A percentile compares a stretch with the other conserved stretches of the same genome.
These are phyloP conservation scores for Marronus borbonicus DNA, from an alignment of 2,888 invertebrate genomes.

Conservation along the genomic window DNA sequence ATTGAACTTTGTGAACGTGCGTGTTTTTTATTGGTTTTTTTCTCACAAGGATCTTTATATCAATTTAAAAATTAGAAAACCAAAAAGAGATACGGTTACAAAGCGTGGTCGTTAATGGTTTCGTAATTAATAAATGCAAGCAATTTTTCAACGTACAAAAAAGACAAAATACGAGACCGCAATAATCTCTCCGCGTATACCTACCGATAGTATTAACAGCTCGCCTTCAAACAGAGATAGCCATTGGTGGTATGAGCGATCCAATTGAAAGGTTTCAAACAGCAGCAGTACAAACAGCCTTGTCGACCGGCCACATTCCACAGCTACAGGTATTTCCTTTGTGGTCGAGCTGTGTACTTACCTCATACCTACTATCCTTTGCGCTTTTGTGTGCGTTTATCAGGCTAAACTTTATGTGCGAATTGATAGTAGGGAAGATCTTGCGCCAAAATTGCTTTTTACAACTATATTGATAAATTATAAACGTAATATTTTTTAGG, in stretches of 20 bases:
- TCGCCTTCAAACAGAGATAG: conserved; percentile 25
- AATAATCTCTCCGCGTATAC: conserved; percentile 13
- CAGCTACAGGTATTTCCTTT: conserved; percentile 65
- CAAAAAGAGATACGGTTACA: neutral
- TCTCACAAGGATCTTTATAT: too few relatives aligned
- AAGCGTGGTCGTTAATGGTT: conserved; percentile 1
- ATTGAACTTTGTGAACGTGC: too few relatives aligned
- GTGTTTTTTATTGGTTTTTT: too few relatives aligned
- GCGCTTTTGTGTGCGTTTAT: conserved; percentile 18
- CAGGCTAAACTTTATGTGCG: conserved; percentile 11
- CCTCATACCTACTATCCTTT: conserved; percentile 14
- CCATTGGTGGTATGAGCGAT: conserved; percentile 44
- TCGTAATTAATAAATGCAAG: conserved; percentile 2
- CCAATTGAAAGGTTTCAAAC: conserved; percentile 51
- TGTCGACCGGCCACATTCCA: conserved; percentile 60
- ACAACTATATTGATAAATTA: neutral
- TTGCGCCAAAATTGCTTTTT: neutral
- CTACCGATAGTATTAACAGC: conserved; percentile 32
- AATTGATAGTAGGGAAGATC: neutral
- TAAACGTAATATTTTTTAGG: neutral
- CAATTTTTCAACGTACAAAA: conserved; percentile 20
- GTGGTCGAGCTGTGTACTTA: conserved; percentile 55
- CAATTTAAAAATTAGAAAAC: neutral
- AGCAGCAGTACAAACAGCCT: conserved; percentile 53
- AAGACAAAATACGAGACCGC: conserved; percentile 10